phyloP scores from a whole-genome alignment of 2,888 invertebrate species.

The Acronicta leporina region DNA sequence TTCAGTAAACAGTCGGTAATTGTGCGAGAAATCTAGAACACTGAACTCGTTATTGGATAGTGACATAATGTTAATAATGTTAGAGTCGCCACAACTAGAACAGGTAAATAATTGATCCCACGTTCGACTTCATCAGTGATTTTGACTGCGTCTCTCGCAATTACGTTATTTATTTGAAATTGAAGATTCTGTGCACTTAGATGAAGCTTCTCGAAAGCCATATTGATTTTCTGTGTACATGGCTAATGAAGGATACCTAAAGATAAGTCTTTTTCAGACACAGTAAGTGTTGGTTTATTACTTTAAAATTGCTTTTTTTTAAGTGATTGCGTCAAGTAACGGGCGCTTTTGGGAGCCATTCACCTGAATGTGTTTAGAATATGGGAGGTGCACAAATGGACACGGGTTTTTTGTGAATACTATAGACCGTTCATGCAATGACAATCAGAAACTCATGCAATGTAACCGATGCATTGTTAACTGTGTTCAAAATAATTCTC shows the following conservation, averaged over 20 bases:
- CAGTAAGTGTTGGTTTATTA: slow-evolving; percentile 31
- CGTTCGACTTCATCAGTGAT: slow-evolving; percentile 78
- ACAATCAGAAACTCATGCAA: slow-evolving; percentile 46
- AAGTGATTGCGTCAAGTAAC: neutral
- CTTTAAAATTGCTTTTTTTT: neutral
- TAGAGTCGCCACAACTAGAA: slow-evolving; percentile 67
- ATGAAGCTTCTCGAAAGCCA: slow-evolving; percentile 41
- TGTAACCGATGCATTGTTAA: slow-evolving; percentile 72
- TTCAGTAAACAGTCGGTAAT: slow-evolving; percentile 67
- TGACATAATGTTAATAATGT: slow-evolving; percentile 76
- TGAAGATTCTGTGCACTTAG: slow-evolving; percentile 61
- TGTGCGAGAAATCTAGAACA: slow-evolving; percentile 72
- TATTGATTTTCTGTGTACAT: slow-evolving; percentile 59
- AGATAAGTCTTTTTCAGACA: slow-evolving; percentile 21
- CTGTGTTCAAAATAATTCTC: slow-evolving; percentile 64
- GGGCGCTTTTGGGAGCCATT: neutral
- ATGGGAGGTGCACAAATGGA: slow-evolving; percentile 35
- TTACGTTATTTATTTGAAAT: slow-evolving; percentile 55
- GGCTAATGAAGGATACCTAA: slow-evolving; percentile 56
- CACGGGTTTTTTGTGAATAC: slow-evolving; percentile 53
- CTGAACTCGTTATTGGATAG: slow-evolving; percentile 60
- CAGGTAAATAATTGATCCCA: slow-evolving; percentile 83
- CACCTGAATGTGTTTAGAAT: slow-evolving; percentile 3
- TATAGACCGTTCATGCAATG: slow-evolving; percentile 49
- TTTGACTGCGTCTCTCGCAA: slow-evolving; percentile 69